Conservation (phyloP, 1,140 invertebrate genomes). For the Aradophagus sp. region DNA sequence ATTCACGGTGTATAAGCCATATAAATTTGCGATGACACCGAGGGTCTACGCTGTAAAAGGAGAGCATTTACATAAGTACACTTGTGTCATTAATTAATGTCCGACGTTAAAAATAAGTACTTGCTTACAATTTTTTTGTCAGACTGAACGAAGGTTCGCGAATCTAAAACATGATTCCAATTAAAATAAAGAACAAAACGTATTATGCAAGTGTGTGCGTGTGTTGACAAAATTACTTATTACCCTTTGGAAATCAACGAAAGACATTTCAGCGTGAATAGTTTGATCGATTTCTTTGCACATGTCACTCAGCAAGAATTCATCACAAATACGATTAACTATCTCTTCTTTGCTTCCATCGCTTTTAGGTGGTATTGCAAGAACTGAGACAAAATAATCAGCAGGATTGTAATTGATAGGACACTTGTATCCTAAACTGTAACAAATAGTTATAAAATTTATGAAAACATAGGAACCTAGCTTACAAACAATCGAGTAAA, state of each 20-base stretch:
- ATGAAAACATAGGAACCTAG: too few relatives aligned
- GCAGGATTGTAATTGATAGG: constrained; percentile 92
- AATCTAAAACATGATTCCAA: too few relatives aligned
- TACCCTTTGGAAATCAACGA: not conserved
- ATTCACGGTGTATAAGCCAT: constrained; percentile 82
- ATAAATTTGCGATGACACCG: constrained; percentile 80
- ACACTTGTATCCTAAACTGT: constrained; percentile 82
- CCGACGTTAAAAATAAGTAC: too few relatives aligned
- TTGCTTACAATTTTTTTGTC: too few relatives aligned
- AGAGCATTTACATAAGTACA: too few relatives aligned
- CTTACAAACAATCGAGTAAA: too few relatives aligned
- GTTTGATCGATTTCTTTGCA: constrained; percentile 83
- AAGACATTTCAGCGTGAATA: constrained; percentile 77
- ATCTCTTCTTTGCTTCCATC: constrained; percentile 80
- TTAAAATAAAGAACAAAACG: too few relatives aligned
- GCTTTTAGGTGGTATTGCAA: constrained; percentile 86
- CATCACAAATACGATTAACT: constrained; percentile 84
- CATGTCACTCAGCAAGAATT: constrained; percentile 84
- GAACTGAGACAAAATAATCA: constrained; percentile 91
- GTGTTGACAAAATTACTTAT: too few relatives aligned
- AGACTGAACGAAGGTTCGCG: too few relatives aligned
- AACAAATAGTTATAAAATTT: not conserved
- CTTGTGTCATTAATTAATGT: too few relatives aligned
- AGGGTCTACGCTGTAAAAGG: constrained; percentile 73
- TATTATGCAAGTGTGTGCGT: too few relatives aligned